These are phyloP conservation scores for Atrina japonica DNA, from an alignment of 2,888 invertebrate genomes.

Conservation along the genomic window DNA sequence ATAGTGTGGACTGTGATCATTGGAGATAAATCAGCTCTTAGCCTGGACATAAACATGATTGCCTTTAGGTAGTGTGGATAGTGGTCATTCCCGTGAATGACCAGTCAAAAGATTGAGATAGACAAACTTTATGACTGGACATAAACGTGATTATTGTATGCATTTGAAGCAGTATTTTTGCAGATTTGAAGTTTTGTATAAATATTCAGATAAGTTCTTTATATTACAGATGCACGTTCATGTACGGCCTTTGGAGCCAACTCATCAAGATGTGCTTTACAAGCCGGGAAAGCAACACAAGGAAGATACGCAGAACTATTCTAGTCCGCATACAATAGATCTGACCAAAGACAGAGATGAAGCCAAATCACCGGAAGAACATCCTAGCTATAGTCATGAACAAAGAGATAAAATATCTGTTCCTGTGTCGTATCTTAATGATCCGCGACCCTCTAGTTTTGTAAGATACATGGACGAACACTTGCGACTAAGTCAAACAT, in stretches of 20 bases:
- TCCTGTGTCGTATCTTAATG: conserved; percentile 11
- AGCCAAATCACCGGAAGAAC: neutral
- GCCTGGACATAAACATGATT: no score
- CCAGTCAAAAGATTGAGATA: no score
- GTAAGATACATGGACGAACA: conserved; percentile 20
- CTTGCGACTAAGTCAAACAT: conserved; percentile 2
- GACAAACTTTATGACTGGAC: no score
- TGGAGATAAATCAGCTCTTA: no score
- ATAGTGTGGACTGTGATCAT: no score
- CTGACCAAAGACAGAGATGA: conserved; percentile 5
- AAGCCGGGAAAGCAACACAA: conserved; percentile 7
- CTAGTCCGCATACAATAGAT: neutral
- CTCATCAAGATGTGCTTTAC: conserved; percentile 15
- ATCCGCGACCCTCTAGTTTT: conserved; percentile 14
- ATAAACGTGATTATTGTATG: no score
- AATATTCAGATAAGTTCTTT: no score
- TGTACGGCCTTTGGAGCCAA: conserved; percentile 25
- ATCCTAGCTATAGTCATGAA: no score
- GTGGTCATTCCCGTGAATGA: no score
- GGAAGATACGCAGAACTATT: conserved; percentile 1
- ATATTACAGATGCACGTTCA: conserved; percentile 45
- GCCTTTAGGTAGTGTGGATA: no score
- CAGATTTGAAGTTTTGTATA: no score
- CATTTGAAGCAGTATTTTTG: no score
- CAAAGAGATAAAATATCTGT: neutral